phyloP scores from a whole-genome alignment of 2,888 invertebrate species.

The Chalcis sispes region DNA sequence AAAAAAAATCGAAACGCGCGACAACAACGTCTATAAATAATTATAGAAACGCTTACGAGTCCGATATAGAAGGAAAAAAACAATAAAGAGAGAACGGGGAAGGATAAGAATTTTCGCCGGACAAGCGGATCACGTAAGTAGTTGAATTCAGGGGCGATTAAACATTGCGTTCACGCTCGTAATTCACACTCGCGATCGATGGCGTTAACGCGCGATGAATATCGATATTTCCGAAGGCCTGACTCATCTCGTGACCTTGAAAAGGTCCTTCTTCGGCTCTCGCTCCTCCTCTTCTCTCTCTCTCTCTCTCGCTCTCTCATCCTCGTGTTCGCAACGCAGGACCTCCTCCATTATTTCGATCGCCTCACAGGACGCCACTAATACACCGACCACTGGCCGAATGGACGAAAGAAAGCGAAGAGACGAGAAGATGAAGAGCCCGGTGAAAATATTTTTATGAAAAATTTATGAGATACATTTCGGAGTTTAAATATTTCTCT shows the following conservation, averaged over 20 bases:
- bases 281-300: background rate
- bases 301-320: background rate
- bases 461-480: slow-evolving; percentile 25
- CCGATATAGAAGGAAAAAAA: background rate
- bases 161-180: slow-evolving; percentile 41
- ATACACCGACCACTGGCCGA: background rate
- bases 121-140: slow-evolving; percentile 25
- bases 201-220: slow-evolving; percentile 52
- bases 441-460: slow-evolving; percentile 40
- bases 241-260: slow-evolving; percentile 54
- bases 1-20: slow-evolving; percentile 9
- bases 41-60: background rate
- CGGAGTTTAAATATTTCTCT: background rate
- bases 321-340: slow-evolving; percentile 5
- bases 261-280: slow-evolving; percentile 50
- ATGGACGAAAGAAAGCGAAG: slow-evolving; percentile 23
- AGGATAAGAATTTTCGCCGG: background rate
- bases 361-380: background rate
- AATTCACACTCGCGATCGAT: slow-evolving; percentile 40
- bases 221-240: slow-evolving; percentile 40
- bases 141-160: slow-evolving; percentile 16
- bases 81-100: background rate
- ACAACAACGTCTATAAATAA: slow-evolving; percentile 24
- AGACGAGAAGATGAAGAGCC: slow-evolving; percentile 35
- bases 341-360: slow-evolving; percentile 46